Evolutionary conservation across 1,140 invertebrate genomes (phyloP), one percentile per base, ranked within the genome.

Genomic region (Acyrthosiphon pisum): DNA sequence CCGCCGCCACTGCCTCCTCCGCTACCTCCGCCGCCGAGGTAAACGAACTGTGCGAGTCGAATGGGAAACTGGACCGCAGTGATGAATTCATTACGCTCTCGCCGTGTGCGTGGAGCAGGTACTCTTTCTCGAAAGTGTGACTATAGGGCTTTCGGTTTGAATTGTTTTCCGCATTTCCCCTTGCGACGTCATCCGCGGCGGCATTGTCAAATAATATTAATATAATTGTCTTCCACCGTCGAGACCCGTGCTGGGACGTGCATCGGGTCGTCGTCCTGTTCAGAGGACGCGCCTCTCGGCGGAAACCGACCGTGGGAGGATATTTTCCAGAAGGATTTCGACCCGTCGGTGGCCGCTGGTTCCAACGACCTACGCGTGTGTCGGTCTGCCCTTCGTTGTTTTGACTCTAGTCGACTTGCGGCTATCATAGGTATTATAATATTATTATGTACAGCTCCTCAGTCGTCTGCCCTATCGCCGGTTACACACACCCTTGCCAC

Each of bases 11-110:
- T 41, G 30, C 90, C 30, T 9, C 30, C 68, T 18, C 35, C 48
- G 9, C 68, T 68, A 30, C 90, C 30, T 23, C 56, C 50, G 53
- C 56, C 44, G 60, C 91, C 44, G 91, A 93, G 91, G 91, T 93
- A 93, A 93, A 93, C 30, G 91, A 93, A 93, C 91, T 93, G 91
- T 86, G 81, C n/a, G 91, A 56, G 89, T 90, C 53, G 89, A 60
- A 68, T 53, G 37, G 89, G 44, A 60, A 90, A 90, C 89, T 90
- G 89, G 89, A 90, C 89, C 89, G 89, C 53, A 53, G 60, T 30
- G 87, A 46, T 60, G 91, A 50, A 93, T 93, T 20, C 84, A 41
- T 50, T 93, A 44, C 93, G 23, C 35, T 44, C 56, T 90, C 53
- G 89, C 56, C 37, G 50, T 68, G 89, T 46, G 30, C 35, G 88